phyloP scores from a whole-genome alignment of 2,113 vertebrate genomes.

The Podocnemis expansa region DNA sequence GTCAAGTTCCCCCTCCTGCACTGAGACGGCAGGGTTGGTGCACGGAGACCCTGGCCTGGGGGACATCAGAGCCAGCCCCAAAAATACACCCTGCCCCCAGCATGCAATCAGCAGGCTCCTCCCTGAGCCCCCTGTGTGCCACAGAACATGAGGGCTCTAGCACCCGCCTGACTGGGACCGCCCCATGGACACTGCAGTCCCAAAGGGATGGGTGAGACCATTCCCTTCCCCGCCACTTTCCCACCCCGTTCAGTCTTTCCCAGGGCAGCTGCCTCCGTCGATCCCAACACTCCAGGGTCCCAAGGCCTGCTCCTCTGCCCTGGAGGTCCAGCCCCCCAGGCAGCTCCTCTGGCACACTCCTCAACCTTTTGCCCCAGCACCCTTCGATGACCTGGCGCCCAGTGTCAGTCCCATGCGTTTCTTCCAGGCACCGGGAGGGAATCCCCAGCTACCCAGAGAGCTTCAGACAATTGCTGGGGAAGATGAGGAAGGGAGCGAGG shows the following conservation, averaged over 20 bases:
- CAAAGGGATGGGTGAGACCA: not conserved
- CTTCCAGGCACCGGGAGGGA: slow-evolving; percentile 5
- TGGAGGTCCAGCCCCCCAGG: not conserved
- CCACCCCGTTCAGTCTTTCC: not conserved
- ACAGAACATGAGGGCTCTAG: too few species aligned
- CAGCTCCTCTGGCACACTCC: slow-evolving; percentile 21
- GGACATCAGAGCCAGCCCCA: too few species aligned
- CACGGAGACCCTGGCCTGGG: not conserved
- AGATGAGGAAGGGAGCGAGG: not conserved
- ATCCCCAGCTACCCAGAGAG: not conserved
- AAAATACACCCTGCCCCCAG: not conserved
- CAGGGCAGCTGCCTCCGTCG: too few species aligned
- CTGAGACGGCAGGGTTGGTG: too few species aligned
- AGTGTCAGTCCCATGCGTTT: slow-evolving; percentile 68
- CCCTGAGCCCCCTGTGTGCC: too few species aligned
- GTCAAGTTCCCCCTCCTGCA: too few species aligned
- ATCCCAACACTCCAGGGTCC: too few species aligned
- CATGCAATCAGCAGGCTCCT: not conserved
- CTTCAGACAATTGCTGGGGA: not conserved
- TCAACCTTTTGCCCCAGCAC: slow-evolving; percentile 40
- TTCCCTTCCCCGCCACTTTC: not conserved
- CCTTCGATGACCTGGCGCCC: not conserved
- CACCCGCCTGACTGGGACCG: too few species aligned
- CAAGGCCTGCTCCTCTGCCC: not conserved
- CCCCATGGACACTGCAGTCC: not conserved